These are phyloP conservation scores for Ceyx erithaca DNA, from an alignment of 2,797 vertebrate genomes.

Conservation along the genomic window DNA sequence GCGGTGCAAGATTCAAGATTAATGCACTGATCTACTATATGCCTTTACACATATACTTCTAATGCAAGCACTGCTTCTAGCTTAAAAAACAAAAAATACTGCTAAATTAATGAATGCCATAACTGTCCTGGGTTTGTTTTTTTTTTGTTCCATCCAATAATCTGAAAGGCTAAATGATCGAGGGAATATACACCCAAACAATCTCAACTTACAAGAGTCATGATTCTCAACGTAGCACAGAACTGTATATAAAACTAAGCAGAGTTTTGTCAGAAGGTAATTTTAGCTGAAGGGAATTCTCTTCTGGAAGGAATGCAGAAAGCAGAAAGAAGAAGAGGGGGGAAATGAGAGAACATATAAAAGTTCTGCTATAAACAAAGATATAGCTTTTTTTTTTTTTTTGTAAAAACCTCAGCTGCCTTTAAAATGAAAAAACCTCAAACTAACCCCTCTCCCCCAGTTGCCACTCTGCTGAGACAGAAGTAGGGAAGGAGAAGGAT, in stretches of 20 bases:
- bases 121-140: background rate
- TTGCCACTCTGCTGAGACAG: slow-evolving; percentile 39
- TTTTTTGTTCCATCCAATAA: background rate
- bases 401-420: slow-evolving; percentile 76
- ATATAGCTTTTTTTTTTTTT: slow-evolving; percentile 49
- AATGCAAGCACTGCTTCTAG: slow-evolving; percentile 9
- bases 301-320: slow-evolving; percentile 19
- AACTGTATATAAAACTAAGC: slow-evolving; percentile 18
- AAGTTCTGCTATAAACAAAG: slow-evolving; percentile 73
- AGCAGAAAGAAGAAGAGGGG: background rate
- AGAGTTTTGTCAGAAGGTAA: slow-evolving; percentile 24
- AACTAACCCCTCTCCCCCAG: slow-evolving; percentile 56
- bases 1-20: background rate
- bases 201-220: background rate
- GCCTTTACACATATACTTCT: background rate
- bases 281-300: background rate
- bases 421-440: slow-evolving; percentile 75
- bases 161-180: background rate
- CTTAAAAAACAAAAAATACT: slow-evolving; percentile 7
- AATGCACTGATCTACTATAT: background rate
- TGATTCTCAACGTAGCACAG: slow-evolving; percentile 40
- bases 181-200: background rate
- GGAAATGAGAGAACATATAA: slow-evolving; percentile 45
- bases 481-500: slow-evolving; percentile 27
- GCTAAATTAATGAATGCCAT: background rate